Evolutionary conservation across 2,888 invertebrate genomes (phyloP).

Genomic region (Choreutis nemorana): DNA sequence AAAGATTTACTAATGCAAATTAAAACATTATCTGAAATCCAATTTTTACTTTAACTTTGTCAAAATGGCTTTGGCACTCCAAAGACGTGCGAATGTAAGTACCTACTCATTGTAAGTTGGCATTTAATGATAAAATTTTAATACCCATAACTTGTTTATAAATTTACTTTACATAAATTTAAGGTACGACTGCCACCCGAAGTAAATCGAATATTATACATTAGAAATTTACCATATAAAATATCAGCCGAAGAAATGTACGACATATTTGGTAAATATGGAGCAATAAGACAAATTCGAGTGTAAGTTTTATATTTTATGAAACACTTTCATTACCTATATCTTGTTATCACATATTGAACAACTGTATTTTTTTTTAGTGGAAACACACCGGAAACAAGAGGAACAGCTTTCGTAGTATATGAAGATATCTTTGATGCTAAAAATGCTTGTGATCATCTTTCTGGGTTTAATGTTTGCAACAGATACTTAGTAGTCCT

Average conservation of each 20-base stretch:
- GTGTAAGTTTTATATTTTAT: slow-evolving; percentile 76
- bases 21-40: too few relatives aligned
- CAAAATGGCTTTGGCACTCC: slow-evolving; percentile 74
- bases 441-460: slow-evolving; percentile 99
- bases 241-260: slow-evolving; percentile 99
- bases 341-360: not conserved
- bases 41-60: not conserved
- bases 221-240: slow-evolving; percentile 98
- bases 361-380: slow-evolving; percentile 50
- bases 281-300: slow-evolving; percentile 97
- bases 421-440: slow-evolving; percentile 99
- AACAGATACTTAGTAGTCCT: slow-evolving; percentile 98
- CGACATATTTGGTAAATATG: slow-evolving; percentile 99
- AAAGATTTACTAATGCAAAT: too few relatives aligned
- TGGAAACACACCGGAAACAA: slow-evolving; percentile 96
- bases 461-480: slow-evolving; percentile 99
- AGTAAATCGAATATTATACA: slow-evolving; percentile 96
- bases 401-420: slow-evolving; percentile 99
- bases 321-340: not conserved
- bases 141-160: slow-evolving; percentile 3
- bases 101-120: slow-evolving; percentile 4
- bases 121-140: slow-evolving; percentile 2
- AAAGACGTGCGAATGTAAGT: slow-evolving; percentile 79
- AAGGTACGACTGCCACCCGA: slow-evolving; percentile 98
- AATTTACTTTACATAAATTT: slow-evolving; percentile 16